Percentiles rank a stretch among this genome's conserved stretches.
Conservation (phyloP, 2,113 vertebrate species). For the Leucoraja erinaceus region DNA sequence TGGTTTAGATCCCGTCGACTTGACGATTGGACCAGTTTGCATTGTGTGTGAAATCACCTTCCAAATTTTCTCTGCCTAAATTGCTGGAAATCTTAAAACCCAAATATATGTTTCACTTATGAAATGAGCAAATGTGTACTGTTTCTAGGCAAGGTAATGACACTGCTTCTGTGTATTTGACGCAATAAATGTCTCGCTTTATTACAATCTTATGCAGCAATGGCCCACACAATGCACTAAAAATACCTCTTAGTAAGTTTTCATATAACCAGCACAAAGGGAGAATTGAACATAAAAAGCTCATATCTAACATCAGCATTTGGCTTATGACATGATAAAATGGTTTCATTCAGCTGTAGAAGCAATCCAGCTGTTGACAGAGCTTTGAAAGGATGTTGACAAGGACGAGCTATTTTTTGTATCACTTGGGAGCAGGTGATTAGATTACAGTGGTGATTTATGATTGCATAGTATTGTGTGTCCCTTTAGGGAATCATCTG, state of each 20-base stretch:
- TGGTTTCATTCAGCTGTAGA: constrained; percentile 8
- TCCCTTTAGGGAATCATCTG: constrained; percentile 19
- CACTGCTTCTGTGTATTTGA: neutral
- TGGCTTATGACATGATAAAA: constrained; percentile 12
- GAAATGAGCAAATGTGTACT: no score
- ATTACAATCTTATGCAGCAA: neutral
- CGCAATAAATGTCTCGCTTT: neutral
- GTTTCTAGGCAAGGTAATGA: neutral
- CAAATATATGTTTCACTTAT: neutral
- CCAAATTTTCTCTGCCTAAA: neutral
- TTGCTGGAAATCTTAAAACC: neutral
- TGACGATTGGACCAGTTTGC: no score
- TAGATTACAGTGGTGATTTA: constrained; percentile 23
- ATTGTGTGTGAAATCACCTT: neutral
- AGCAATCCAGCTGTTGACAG: constrained; percentile 18
- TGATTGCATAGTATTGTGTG: constrained; percentile 22
- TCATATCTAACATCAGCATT: neutral
- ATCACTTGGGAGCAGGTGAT: constrained; percentile 25
- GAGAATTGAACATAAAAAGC: neutral
- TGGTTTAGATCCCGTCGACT: no score
- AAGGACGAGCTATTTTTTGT: constrained; percentile 21
- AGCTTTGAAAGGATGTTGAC: constrained; percentile 19
- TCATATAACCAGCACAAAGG: neutral
- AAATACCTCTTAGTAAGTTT: neutral
- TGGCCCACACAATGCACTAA: neutral